phyloP scores from a whole-genome alignment of 2,888 invertebrate species.

The Germaria angustata region DNA sequence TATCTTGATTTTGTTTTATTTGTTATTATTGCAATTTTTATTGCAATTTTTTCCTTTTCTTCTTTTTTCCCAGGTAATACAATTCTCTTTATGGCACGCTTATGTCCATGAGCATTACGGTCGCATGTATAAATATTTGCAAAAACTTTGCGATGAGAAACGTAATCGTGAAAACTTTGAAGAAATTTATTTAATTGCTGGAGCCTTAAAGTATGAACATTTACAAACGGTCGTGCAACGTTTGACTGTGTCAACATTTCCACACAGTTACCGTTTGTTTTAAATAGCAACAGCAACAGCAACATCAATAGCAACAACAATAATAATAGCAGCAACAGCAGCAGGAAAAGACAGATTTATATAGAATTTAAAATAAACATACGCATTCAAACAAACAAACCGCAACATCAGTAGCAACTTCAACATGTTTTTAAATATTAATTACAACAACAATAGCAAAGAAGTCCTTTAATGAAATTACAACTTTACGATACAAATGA shows the following conservation, averaged over 20 bases:
- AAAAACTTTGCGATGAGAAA: slow-evolving; percentile 90
- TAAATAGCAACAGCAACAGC: slow-evolving; percentile 47
- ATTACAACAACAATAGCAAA: neutral
- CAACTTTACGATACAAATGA: slow-evolving; percentile 5
- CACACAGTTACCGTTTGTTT: slow-evolving; percentile 77
- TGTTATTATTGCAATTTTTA: no score
- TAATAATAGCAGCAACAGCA: slow-evolving; percentile 1
- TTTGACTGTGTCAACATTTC: slow-evolving; percentile 76
- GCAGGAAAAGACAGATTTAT: no score
- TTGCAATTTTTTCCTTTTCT: neutral
- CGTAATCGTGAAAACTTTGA: slow-evolving; percentile 84
- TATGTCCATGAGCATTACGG: slow-evolving; percentile 89
- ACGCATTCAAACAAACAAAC: no score
- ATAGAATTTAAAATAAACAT: no score
- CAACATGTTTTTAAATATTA: no score
- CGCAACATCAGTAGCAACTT: neutral
- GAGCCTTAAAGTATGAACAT: slow-evolving; percentile 76
- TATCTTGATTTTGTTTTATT: slow-evolving; percentile 12
- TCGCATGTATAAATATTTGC: slow-evolving; percentile 87
- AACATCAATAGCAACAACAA: slow-evolving; percentile 8
- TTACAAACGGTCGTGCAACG: slow-evolving; percentile 74
- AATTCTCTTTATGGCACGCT: slow-evolving; percentile 91
- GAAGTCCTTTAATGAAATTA: slow-evolving; percentile 5
- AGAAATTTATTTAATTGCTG: slow-evolving; percentile 75
- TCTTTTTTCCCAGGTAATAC: slow-evolving; percentile 82